phyloP scores from a whole-genome alignment of 2,113 vertebrate species.

The Lycaon pictus region DNA sequence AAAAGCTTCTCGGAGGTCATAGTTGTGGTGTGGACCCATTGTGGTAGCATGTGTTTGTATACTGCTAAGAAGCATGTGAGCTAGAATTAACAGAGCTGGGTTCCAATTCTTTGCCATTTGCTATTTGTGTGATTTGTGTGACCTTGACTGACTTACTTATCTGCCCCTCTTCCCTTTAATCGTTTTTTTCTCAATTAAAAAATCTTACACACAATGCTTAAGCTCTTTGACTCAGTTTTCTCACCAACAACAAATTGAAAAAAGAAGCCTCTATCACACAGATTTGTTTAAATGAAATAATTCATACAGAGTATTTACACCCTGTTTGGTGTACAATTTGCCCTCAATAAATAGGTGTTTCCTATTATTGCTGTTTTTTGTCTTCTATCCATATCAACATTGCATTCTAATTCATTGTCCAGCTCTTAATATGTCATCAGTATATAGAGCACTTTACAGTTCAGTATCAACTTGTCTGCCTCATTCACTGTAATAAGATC shows the following conservation, averaged over 20 bases:
- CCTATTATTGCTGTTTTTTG: neutral
- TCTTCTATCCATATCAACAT: neutral
- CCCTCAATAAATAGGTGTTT: neutral
- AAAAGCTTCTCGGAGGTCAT: neutral
- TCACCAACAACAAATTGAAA: neutral
- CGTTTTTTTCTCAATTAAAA: neutral
- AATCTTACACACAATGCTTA: neutral
- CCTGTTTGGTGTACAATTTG: neutral
- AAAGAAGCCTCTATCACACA: neutral
- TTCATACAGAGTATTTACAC: neutral
- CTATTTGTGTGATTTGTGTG: neutral
- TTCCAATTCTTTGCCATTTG: neutral
- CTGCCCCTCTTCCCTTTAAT: neutral
- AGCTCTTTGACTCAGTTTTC: neutral
- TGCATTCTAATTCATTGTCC: neutral
- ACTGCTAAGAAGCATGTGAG: neutral
- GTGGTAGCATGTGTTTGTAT: neutral
- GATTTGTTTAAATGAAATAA: slow-evolving; percentile 52
- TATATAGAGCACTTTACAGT: neutral
- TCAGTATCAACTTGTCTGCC: neutral
- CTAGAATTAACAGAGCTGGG: neutral
- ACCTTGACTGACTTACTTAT: neutral
- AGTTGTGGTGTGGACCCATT: neutral
- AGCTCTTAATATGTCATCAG: neutral
- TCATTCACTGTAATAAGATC: neutral